A percentile compares a stretch with the other conserved stretches of the same genome.
These are phyloP conservation scores for Lacanobia wlatinum DNA, from an alignment of 2,888 invertebrate genomes.

Conservation along the genomic window DNA sequence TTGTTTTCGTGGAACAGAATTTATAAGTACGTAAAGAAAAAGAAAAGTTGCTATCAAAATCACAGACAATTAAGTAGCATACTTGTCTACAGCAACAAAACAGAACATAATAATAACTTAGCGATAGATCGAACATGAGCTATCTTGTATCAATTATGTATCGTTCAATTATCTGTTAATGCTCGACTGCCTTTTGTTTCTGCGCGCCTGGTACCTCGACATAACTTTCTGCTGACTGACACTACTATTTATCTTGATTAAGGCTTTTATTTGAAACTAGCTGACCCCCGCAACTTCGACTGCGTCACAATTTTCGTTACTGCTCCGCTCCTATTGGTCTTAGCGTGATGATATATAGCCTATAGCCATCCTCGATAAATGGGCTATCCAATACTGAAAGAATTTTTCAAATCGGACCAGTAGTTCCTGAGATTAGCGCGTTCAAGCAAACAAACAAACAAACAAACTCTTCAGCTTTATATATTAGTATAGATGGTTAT, in stretches of 20 bases:
- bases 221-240: conserved; percentile 27
- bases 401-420: no score
- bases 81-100: conserved; percentile 22
- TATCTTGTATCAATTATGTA: conserved; percentile 52
- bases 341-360: no score
- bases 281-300: no score
- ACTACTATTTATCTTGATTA: conserved; percentile 11
- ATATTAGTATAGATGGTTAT: no score
- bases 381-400: no score
- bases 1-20: neutral
- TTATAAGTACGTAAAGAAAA: neutral
- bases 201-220: conserved; percentile 29
- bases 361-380: no score
- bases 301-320: no score
- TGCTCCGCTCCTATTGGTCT: no score
- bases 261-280: conserved; percentile 1
- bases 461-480: no score
- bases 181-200: conserved; percentile 32
- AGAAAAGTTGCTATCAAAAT: conserved; percentile 16
- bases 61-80: conserved; percentile 17
- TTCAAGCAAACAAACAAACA: no score
- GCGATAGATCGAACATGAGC: conserved; percentile 37
- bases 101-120: conserved; percentile 17
- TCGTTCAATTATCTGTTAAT: conserved; percentile 50
- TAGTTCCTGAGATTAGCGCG: no score